Evolutionary conservation across 1,140 invertebrate species (phyloP).

Genomic region (Papilio polytes): DNA sequence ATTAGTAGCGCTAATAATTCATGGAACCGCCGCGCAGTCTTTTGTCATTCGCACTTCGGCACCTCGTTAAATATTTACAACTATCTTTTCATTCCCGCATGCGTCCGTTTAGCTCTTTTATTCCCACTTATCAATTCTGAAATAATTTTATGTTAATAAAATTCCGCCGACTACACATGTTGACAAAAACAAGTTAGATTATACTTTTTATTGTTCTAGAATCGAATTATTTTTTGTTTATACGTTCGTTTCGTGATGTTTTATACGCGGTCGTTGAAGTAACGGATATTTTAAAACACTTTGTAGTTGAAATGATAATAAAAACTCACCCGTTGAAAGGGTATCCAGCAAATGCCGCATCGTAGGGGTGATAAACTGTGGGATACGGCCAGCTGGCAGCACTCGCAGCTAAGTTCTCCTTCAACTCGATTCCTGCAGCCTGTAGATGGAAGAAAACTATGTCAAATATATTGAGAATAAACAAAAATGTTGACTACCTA

Average conservation of each 20-base stretch:
- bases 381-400: conserved; percentile 93
- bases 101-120: neutral
- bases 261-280: conserved; percentile 4
- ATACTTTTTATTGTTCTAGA: conserved; percentile 22
- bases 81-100: conserved; percentile 19
- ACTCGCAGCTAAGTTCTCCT: conserved; percentile 93
- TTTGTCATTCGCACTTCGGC: conserved; percentile 24
- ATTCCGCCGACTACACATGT: conserved; percentile 24
- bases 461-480: neutral
- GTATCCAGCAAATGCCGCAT: conserved; percentile 94
- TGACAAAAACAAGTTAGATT: conserved; percentile 8
- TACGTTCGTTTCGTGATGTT: conserved; percentile 21
- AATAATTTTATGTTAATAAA: conserved; percentile 31
- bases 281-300: conserved; percentile 14
- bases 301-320: conserved; percentile 39
- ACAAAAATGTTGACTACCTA: neutral
- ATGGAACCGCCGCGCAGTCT: conserved; percentile 9
- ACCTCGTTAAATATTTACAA: conserved; percentile 29
- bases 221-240: neutral
- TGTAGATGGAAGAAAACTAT: conserved; percentile 64
- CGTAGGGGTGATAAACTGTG: conserved; percentile 95
- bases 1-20: conserved; percentile 36
- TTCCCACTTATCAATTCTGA: conserved; percentile 5
- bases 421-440: conserved; percentile 92
- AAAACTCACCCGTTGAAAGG: conserved; percentile 95